Conservation (phyloP, 2,888 invertebrate genomes). For the Cremastobaeus sp. region DNA sequence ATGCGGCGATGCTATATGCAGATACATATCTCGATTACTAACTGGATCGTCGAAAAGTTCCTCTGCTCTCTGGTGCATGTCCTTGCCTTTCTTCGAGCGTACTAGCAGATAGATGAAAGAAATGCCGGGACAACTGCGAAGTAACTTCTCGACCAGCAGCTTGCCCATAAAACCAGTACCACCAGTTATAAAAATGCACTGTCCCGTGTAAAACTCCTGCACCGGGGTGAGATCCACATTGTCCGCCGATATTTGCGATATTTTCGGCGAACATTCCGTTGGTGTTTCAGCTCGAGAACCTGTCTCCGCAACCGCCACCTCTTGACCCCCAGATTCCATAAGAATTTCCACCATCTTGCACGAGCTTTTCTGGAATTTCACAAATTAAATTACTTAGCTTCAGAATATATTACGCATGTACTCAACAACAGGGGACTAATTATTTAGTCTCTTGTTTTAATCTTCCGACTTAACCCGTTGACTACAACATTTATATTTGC, state of each 20-base stretch:
- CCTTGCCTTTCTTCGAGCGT: constrained; percentile 81
- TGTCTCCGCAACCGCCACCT: constrained; percentile 70
- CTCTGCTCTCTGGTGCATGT: constrained; percentile 79
- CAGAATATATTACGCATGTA: too few relatives aligned
- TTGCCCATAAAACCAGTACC: constrained; percentile 86
- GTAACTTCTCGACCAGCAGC: constrained; percentile 84
- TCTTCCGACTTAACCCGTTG: too few relatives aligned
- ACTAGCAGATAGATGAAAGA: constrained; percentile 82
- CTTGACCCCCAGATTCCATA: constrained; percentile 74
- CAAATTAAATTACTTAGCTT: too few relatives aligned
- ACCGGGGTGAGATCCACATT: constrained; percentile 71
- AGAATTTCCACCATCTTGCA: constrained; percentile 75
- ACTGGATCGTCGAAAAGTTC: constrained; percentile 79
- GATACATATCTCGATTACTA: too few relatives aligned
- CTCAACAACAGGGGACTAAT: too few relatives aligned
- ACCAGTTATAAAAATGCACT: constrained; percentile 82
- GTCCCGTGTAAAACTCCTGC: constrained; percentile 80
- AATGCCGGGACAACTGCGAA: constrained; percentile 82
- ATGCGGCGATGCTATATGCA: too few relatives aligned
- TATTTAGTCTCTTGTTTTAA: too few relatives aligned
- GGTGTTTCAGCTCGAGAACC: constrained; percentile 67
- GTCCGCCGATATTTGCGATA: constrained; percentile 56
- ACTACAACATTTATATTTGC: too few relatives aligned
- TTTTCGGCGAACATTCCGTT: constrained; percentile 66
- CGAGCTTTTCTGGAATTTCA: constrained; percentile 20